Evolutionary conservation across 1,140 invertebrate species (phyloP).

Genomic region (Pemphigus obesinymphae): DNA sequence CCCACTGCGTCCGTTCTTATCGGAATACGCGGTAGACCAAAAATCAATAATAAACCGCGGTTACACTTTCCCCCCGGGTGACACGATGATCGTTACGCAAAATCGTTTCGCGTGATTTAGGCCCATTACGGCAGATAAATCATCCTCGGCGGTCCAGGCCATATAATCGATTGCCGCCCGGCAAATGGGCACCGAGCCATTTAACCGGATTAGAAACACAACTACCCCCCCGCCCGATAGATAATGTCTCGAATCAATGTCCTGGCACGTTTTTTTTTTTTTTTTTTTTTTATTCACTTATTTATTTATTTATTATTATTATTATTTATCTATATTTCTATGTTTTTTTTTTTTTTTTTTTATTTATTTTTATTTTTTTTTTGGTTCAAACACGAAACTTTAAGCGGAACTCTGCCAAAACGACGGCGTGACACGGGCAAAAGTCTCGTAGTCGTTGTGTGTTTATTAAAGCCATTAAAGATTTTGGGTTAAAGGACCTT

Average conservation of each 20-base stretch:
- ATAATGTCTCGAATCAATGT: slow-evolving; percentile 38
- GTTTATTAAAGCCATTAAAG: slow-evolving; percentile 32
- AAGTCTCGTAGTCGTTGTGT: neutral
- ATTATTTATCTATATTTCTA: neutral
- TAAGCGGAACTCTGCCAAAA: slow-evolving; percentile 19
- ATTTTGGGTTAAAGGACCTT: slow-evolving; percentile 31
- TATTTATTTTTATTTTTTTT: neutral
- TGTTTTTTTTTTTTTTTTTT: neutral
- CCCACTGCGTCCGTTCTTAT: neutral
- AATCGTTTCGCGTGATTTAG: slow-evolving; percentile 37
- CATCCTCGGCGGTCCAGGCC: slow-evolving; percentile 14
- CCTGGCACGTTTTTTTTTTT: slow-evolving; percentile 2
- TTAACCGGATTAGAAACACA: slow-evolving; percentile 35
- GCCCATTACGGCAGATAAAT: slow-evolving; percentile 26
- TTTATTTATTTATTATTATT: neutral
- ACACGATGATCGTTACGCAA: slow-evolving; percentile 38
- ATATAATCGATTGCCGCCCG: slow-evolving; percentile 29
- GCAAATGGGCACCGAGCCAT: slow-evolving; percentile 37
- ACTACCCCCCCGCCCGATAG: slow-evolving; percentile 11
- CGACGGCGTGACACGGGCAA: neutral
- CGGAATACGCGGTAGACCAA: neutral
- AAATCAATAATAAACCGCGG: slow-evolving; percentile 20
- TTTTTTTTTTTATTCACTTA: neutral
- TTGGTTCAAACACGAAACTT: neutral
- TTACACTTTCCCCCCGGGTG: neutral